Conservation (phyloP, 2,797 vertebrate species). For the Pagetopsis macropterus region DNA sequence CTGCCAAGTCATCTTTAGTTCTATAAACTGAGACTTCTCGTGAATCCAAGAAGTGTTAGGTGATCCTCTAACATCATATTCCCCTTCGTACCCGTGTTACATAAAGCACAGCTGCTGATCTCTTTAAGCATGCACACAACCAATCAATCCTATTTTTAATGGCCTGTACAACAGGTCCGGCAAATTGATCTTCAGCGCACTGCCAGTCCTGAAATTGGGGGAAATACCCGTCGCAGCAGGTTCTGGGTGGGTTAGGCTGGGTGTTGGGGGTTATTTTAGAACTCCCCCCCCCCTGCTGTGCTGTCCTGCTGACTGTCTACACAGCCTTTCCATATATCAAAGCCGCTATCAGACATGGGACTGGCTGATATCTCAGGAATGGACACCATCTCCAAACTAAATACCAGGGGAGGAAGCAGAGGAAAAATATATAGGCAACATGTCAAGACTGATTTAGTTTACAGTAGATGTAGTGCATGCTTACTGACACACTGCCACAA, state of each 20-base stretch:
- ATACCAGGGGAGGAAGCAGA: slow-evolving; percentile 43
- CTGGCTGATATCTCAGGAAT: slow-evolving; percentile 68
- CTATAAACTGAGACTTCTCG: slow-evolving; percentile 30
- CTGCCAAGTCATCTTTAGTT: slow-evolving; percentile 63
- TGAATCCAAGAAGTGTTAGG: slow-evolving; percentile 40
- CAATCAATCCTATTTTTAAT: slow-evolving; percentile 77
- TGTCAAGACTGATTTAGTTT: slow-evolving; percentile 37
- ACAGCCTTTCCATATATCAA: slow-evolving; percentile 62
- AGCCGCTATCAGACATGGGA: slow-evolving; percentile 40
- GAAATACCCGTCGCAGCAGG: slow-evolving; percentile 41
- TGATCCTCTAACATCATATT: slow-evolving; percentile 51
- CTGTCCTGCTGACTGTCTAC: slow-evolving; percentile 35
- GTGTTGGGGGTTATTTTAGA: slow-evolving; percentile 67
- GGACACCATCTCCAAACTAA: slow-evolving; percentile 45
- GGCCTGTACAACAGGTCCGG: slow-evolving; percentile 13
- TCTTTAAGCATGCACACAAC: slow-evolving; percentile 56
- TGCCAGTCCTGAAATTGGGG: slow-evolving; percentile 51
- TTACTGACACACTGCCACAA: slow-evolving; percentile 3
- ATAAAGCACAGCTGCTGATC: slow-evolving; percentile 81
- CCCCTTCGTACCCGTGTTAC: slow-evolving; percentile 62
- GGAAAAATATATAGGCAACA: slow-evolving; percentile 46
- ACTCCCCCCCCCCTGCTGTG: background rate
- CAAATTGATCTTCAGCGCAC: slow-evolving; percentile 48
- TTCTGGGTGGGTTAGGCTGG: background rate
- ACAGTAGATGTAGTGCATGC: slow-evolving; percentile 27